These are phyloP conservation scores for Orthonychiurus folsomi DNA, from an alignment of 2,888 invertebrate species.

Conservation along the genomic window DNA sequence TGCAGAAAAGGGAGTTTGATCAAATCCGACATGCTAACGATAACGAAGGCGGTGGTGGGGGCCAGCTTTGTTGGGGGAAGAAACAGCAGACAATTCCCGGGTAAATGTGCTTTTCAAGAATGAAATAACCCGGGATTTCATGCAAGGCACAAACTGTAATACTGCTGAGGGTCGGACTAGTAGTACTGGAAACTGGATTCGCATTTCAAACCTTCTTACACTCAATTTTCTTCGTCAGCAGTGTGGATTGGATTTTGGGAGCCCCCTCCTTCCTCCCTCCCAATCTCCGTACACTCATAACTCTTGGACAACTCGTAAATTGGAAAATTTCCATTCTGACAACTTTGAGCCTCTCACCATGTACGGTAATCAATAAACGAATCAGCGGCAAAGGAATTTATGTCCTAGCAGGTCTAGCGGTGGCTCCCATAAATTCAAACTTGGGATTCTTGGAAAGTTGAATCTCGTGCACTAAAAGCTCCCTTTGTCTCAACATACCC, in stretches of 20 bases:
- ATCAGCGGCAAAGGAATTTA: too few species aligned
- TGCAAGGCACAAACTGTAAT: too few species aligned
- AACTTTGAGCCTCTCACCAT: conserved; percentile 31
- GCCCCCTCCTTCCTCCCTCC: not conserved
- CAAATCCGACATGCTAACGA: conserved; percentile 40
- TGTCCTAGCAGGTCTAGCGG: too few species aligned
- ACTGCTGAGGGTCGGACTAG: too few species aligned
- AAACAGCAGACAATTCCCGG: too few species aligned
- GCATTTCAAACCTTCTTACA: conserved; percentile 11
- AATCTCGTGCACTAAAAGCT: too few species aligned
- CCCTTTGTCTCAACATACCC: too few species aligned
- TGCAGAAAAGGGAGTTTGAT: conserved; percentile 41
- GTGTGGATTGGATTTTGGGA: not conserved
- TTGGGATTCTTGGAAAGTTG: too few species aligned
- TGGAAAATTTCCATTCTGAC: conserved; percentile 40
- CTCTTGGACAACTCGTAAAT: conserved; percentile 30
- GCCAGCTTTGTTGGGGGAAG: too few species aligned
- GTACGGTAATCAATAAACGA: conserved; percentile 11
- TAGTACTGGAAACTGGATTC: too few species aligned
- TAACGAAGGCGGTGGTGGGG: conserved; percentile 25
- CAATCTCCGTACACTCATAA: conserved; percentile 5
- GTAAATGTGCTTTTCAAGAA: not conserved
- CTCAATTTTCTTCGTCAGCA: conserved; percentile 18
- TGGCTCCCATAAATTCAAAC: too few species aligned
- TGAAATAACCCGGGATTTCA: not conserved